Evolutionary conservation across 2,113 vertebrate genomes (phyloP), one percentile per base, ranked within the genome.

Genomic region (Alosa alosa): DNA sequence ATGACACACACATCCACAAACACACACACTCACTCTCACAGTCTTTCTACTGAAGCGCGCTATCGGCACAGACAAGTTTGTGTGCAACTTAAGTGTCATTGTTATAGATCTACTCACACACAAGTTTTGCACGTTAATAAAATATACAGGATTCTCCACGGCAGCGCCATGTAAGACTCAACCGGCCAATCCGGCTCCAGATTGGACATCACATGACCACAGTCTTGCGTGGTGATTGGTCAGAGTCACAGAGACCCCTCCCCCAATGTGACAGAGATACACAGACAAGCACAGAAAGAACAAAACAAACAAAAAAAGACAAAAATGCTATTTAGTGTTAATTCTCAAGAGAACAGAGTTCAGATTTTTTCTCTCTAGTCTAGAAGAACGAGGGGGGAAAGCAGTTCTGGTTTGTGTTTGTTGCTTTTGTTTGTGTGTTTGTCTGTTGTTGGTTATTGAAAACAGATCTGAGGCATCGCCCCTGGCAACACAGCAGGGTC

Each of bases 141-240:
- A 95, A 95, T 95, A 95, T 94, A 94, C 94, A 95, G 92, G 95
- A 94, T 93, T 93, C 91, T 93, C 92, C 91, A 93, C 88, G 92
- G 93, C 91, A 89, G 20, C 22, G 22, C 60, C 60, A 68, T 68
- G 92, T 92, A 86, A 84, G 78, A 84, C 89, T 85, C 88, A 87
- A 92, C 92, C 90, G 91, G 91, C 91, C 92, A 86, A 90, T 87
- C 90, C 90, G 92, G 89, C 55, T 91, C 88, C 88, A 86, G 57
- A 68, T 87, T 86, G 85, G 44, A 18, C 88, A 89, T 91, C 91
- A 75, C 25, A 85, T 91, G 89, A 92, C 90, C 85, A 64, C 72
- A 81, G 84, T 86, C 82, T 90, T 22, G 72, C 85, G 89, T 85
- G 86, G 86, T 90, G 90, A 93, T 91, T 87, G 91, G 89, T 39